A percentile compares a stretch with the other conserved stretches of the same genome.
phyloP scores from a whole-genome alignment of 2,888 invertebrate genomes.

The Melikaiella ostensackeni region DNA sequence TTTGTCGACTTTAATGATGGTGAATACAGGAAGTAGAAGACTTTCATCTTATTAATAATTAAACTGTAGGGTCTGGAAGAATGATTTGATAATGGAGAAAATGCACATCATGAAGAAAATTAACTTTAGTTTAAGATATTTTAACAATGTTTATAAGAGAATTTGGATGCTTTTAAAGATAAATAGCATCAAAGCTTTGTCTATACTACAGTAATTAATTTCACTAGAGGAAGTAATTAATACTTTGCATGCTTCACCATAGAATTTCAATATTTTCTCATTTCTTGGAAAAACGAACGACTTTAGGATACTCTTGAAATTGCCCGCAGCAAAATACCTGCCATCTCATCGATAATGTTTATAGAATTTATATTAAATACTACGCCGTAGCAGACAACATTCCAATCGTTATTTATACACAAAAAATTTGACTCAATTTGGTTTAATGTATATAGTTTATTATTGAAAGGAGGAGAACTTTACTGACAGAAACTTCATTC shows the following conservation, averaged over 20 bases:
- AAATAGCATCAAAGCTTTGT: conserved; percentile 10
- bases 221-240: conserved; percentile 10
- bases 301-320: conserved; percentile 19
- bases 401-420: neutral
- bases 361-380: conserved; percentile 39
- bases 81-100: neutral
- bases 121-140: neutral
- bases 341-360: conserved; percentile 34
- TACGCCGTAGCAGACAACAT: neutral
- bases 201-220: conserved; percentile 7
- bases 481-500: no score
- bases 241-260: conserved; percentile 13
- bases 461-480: neutral
- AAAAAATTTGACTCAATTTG: neutral
- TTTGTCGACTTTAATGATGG: neutral
- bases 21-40: neutral
- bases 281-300: conserved; percentile 19
- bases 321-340: conserved; percentile 36
- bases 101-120: neutral
- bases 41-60: neutral
- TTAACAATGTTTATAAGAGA: neutral
- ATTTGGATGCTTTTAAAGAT: neutral
- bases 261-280: conserved; percentile 29
- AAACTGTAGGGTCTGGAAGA: neutral
- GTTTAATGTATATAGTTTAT: neutral